Evolutionary conservation across 2,113 vertebrate genomes (phyloP).

Genomic region (Miniopterus natalensis): DNA sequence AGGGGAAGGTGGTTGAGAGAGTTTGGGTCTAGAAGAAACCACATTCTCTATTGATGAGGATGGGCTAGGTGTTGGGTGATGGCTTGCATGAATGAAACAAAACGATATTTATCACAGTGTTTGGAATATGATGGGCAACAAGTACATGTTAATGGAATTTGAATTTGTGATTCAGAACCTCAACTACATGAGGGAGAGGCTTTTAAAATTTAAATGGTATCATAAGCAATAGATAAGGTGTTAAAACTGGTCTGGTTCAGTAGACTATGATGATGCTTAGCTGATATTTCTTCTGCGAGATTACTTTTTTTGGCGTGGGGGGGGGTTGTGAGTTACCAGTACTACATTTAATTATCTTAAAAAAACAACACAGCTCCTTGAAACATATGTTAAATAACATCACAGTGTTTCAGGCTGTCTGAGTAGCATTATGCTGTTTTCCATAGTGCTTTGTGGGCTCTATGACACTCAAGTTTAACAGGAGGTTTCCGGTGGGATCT

Average conservation of each 20-base stretch:
- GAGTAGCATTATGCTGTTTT: background rate
- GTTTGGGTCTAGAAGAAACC: background rate
- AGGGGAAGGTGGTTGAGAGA: background rate
- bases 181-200: background rate
- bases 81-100: background rate
- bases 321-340: background rate
- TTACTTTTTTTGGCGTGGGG: background rate
- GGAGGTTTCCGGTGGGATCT: background rate
- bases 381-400: background rate
- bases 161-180: background rate
- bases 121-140: background rate
- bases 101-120: background rate
- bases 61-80: background rate
- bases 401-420: background rate
- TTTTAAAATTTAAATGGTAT: background rate
- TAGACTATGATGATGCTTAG: background rate
- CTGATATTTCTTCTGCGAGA: background rate
- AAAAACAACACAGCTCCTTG: background rate
- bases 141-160: background rate
- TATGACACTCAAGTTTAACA: background rate
- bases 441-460: background rate
- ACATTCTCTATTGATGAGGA: background rate
- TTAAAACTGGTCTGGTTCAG: background rate
- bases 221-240: background rate
- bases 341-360: slow-evolving; percentile 4